phyloP scores from a whole-genome alignment of 2,113 vertebrate genomes.

The Hippocampus zosterae region DNA sequence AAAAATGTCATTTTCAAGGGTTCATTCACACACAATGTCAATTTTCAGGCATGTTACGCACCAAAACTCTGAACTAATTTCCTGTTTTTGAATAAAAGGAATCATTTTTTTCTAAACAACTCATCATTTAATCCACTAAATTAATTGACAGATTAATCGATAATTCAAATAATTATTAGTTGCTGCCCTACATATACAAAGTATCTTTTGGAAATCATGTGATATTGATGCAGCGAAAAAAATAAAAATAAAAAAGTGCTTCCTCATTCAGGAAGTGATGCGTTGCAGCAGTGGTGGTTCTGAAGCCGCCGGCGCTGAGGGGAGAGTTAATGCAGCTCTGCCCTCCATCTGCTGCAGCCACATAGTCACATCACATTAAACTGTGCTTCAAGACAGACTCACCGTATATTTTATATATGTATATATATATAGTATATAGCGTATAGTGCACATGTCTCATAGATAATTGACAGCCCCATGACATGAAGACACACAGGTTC shows the following conservation, averaged over 20 bases:
- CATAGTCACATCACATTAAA: slow-evolving; percentile 6
- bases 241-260: not conserved
- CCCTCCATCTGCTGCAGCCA: slow-evolving; percentile 21
- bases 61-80: too few relatives aligned
- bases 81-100: too few relatives aligned
- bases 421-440: not conserved
- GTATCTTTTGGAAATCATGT: too few relatives aligned
- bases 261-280: slow-evolving; percentile 1
- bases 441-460: slow-evolving; percentile 13
- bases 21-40: too few relatives aligned
- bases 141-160: too few relatives aligned
- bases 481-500: slow-evolving; percentile 32
- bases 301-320: slow-evolving; percentile 19
- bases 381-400: slow-evolving; percentile 4
- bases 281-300: not conserved
- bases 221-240: not conserved
- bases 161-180: not conserved
- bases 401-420: not conserved
- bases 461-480: slow-evolving; percentile 34
- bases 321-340: slow-evolving; percentile 25
- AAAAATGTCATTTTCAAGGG: too few relatives aligned
- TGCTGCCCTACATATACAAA: not conserved
- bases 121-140: too few relatives aligned
- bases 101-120: too few relatives aligned
- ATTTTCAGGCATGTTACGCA: too few relatives aligned